phyloP scores from a whole-genome alignment of 1,140 invertebrate genomes.

The Caenorhabditis briggsae region DNA sequence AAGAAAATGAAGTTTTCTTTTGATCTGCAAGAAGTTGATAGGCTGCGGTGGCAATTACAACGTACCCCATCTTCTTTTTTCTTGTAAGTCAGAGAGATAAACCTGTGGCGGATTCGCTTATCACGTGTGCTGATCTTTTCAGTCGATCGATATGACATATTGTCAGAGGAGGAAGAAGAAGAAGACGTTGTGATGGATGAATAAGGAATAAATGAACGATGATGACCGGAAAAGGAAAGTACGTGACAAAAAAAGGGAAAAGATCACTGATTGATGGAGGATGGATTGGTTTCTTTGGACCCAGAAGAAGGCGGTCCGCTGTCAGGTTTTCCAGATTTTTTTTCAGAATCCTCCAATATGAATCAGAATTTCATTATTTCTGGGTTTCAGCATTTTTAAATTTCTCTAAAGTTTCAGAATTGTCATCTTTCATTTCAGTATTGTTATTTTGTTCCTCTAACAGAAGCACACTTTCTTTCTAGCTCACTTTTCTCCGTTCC shows the following conservation, averaged over 20 bases:
- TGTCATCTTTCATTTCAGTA: no score
- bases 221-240: not conserved
- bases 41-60: not conserved
- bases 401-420: no score
- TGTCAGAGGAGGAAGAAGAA: not conserved
- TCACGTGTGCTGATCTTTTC: conserved; percentile 31
- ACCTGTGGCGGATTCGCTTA: not conserved
- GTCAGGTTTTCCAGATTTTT: no score
- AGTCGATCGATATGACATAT: no score
- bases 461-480: no score
- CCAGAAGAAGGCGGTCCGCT: no score
- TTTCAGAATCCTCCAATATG: no score
- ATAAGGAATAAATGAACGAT: not conserved
- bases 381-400: no score
- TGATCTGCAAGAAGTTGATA: not conserved
- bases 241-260: conserved; percentile 2
- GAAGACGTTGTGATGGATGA: not conserved
- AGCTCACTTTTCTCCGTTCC: no score
- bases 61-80: not conserved
- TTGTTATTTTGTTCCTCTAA: no score
- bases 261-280: not conserved
- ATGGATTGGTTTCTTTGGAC: not conserved
- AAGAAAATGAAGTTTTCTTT: not conserved
- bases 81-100: conserved; percentile 14
- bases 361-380: no score